These are phyloP conservation scores for Pterostichus madidus DNA, from an alignment of 2,888 invertebrate genomes.

Conservation along the genomic window DNA sequence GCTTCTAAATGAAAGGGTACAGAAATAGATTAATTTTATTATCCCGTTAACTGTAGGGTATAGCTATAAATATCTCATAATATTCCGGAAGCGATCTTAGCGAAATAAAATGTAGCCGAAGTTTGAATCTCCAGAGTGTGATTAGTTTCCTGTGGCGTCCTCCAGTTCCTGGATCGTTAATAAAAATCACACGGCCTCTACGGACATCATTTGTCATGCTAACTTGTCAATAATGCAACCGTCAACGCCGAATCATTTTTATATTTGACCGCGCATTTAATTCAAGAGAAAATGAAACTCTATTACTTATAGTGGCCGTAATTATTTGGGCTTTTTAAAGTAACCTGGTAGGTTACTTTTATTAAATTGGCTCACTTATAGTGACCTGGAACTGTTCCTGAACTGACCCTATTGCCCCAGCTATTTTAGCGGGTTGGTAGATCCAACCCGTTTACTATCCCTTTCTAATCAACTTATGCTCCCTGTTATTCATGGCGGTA, in stretches of 20 bases:
- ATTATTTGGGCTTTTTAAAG: too few species aligned
- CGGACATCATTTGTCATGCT: slow-evolving; percentile 42
- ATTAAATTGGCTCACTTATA: too few species aligned
- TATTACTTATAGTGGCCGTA: too few species aligned
- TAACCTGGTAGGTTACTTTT: too few species aligned
- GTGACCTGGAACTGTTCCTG: too few species aligned
- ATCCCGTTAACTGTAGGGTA: not conserved
- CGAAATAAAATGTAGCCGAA: not conserved
- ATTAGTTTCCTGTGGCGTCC: slow-evolving; percentile 33
- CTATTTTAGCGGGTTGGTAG: too few species aligned
- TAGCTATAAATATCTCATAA: not conserved
- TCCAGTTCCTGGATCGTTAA: slow-evolving; percentile 23
- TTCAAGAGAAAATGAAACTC: not conserved
- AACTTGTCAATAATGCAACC: slow-evolving; percentile 21
- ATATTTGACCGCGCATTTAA: not conserved
- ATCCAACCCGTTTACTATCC: too few species aligned
- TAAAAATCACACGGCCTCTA: slow-evolving; percentile 36
- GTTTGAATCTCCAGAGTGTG: slow-evolving; percentile 46
- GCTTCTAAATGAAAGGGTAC: not conserved
- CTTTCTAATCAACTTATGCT: too few species aligned
- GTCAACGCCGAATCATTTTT: slow-evolving; percentile 5
- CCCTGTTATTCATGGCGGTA: too few species aligned
- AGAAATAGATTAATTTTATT: not conserved
- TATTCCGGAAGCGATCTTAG: slow-evolving; percentile 14
- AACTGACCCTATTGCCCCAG: too few species aligned